Percentiles rank a stretch among this genome's conserved stretches.
Evolutionary conservation across 2,113 vertebrate genomes (phyloP).

Genomic region (Lepisosteus oculatus): DNA sequence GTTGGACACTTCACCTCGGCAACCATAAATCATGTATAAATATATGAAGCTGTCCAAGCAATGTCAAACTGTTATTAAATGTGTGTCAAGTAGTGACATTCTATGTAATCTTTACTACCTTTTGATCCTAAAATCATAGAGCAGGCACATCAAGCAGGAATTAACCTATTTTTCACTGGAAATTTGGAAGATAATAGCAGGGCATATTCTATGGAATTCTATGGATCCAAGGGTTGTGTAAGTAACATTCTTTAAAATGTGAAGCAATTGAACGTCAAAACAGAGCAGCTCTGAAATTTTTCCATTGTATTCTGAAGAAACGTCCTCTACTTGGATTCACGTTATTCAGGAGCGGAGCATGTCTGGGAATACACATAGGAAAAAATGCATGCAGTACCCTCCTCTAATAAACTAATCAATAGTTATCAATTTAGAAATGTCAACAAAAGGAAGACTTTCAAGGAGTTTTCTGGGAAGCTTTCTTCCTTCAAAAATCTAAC

Average conservation of each 20-base stretch:
- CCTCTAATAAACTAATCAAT: no score
- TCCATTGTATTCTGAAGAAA: no score
- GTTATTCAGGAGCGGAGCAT: no score
- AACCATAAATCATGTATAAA: conserved; percentile 19
- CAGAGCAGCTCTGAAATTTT: no score
- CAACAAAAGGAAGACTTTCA: no score
- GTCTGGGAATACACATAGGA: no score
- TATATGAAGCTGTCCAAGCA: conserved; percentile 5
- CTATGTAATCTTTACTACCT: conserved; percentile 13
- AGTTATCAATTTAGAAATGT: no score
- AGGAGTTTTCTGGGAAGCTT: no score
- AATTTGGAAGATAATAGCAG: neutral
- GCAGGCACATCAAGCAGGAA: neutral
- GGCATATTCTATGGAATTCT: neutral
- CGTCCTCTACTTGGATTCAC: no score
- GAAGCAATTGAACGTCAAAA: no score
- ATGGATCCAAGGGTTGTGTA: neutral
- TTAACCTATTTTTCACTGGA: conserved; percentile 10
- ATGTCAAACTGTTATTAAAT: conserved; percentile 17
- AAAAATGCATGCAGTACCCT: no score
- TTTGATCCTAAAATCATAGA: conserved; percentile 13
- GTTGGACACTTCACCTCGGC: conserved; percentile 12
- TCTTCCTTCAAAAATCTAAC: no score
- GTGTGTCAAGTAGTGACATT: conserved; percentile 17
- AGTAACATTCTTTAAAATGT: neutral